phyloP scores from a whole-genome alignment of 2,888 invertebrate genomes.

The Uropetala carovei region DNA sequence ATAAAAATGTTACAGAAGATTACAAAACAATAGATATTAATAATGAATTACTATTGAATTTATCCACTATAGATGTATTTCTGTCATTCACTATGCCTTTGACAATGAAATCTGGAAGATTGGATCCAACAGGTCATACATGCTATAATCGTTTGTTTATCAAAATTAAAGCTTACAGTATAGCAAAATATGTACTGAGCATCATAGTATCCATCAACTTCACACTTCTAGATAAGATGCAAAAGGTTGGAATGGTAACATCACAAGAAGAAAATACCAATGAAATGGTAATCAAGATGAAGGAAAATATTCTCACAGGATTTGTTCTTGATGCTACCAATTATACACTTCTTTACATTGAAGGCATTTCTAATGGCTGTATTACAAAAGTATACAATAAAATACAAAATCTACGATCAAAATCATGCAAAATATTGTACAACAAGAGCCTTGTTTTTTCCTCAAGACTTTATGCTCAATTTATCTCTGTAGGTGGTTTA shows the following conservation, averaged over 20 bases:
- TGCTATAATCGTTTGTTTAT: constrained; percentile 17
- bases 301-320: constrained; percentile 25
- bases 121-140: background rate
- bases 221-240: background rate
- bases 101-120: background rate
- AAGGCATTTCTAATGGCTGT: background rate
- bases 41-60: constrained; percentile 20
- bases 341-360: background rate
- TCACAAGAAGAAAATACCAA: background rate
- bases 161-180: background rate
- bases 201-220: background rate
- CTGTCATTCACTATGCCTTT: constrained; percentile 31
- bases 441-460: background rate
- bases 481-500: background rate
- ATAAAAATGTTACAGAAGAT: background rate
- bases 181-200: background rate
- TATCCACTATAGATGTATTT: background rate
- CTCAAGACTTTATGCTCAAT: background rate
- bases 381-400: background rate
- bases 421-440: background rate
- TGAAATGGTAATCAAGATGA: background rate
- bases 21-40: background rate
- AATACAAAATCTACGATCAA: background rate
- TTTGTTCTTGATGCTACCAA: background rate
- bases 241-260: background rate